Conservation (phyloP, 2,888 invertebrate genomes). For the Xiphydria camelus region DNA sequence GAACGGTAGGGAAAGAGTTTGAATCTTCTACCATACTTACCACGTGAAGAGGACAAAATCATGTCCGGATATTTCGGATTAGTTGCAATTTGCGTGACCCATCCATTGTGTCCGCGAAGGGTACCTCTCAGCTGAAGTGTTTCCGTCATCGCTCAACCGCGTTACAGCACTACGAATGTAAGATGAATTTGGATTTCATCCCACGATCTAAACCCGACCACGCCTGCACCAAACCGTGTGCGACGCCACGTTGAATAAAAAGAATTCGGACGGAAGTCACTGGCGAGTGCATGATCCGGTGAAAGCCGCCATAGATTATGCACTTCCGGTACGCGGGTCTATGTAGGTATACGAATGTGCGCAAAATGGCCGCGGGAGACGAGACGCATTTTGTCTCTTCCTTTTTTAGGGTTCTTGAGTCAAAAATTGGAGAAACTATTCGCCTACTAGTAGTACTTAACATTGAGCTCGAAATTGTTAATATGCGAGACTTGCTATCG, state of each 20-base stretch:
- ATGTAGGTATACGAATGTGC: too few relatives aligned
- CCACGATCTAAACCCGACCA: constrained; percentile 13
- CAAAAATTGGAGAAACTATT: too few relatives aligned
- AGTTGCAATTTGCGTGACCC: constrained; percentile 99
- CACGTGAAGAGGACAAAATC: constrained; percentile 97
- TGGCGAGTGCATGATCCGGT: not conserved
- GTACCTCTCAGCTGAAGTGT: constrained; percentile 93
- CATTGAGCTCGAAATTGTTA: too few relatives aligned
- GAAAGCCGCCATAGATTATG: not conserved
- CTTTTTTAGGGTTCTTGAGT: too few relatives aligned
- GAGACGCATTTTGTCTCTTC: too few relatives aligned
- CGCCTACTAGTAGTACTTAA: too few relatives aligned
- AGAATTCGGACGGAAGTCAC: constrained; percentile 8
- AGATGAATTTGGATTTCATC: constrained; percentile 44
- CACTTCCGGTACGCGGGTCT: too few relatives aligned
- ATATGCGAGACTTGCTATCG: too few relatives aligned
- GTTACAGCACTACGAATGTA: constrained; percentile 17
- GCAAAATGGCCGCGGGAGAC: too few relatives aligned
- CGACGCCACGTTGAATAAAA: constrained; percentile 23
- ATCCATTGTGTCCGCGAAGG: constrained; percentile 96
- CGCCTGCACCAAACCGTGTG: too few relatives aligned
- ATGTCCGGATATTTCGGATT: constrained; percentile 98
- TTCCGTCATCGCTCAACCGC: constrained; percentile 71
- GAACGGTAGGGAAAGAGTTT: too few relatives aligned
- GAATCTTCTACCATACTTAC: too few relatives aligned